Base-by-base conservation (phyloP, 1,140 invertebrate genomes). In the Caerostris extrusa region DNA sequence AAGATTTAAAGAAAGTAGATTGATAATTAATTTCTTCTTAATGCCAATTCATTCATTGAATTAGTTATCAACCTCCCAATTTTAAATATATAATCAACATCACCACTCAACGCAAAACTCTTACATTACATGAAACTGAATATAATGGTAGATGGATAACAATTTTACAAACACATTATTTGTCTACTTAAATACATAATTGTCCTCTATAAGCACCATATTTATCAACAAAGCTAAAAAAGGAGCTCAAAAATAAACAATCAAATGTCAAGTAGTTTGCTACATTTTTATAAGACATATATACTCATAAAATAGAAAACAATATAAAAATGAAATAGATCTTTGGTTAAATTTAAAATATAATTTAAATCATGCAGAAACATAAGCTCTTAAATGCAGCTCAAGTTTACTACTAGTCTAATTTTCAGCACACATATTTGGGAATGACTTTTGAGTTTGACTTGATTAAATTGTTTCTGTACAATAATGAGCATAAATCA, bases 311-410 rank as follows among this genome's bases (percentile, higher is more conserved):
- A 81, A 58, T 81, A 77, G 56, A 81, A 90, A 90, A 90, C 81
- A 69, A 90, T 69, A 81, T 60, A 90, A 56, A 89, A 81, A 19
- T 12, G n/a, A 58, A 81, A 87, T 61, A 60, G 58, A 90, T 81
- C 89, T 90, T 90, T 90, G 89, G 89, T 19, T 58, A 60, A 58
- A 90, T 87, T 57, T 7, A 58, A 90, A 90, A 90, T 90, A 90
- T 60, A 60, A 89, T 81, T 61, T 34, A 58, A 90, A 55, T 58
- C 3, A 90, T 77, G 53, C 64, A 90, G 50, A 90, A 81, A 90
- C 57, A 69, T 90, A 90, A 90, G 89, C 89, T 90, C 89, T 81
- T n/a, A 58, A 83, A 83, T 83, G 82, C 56, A 83, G 71, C 57
- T 83, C 56, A 83, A 83, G 55, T 83, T 83, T 53, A 58, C 82